Conservation (phyloP, 2,888 invertebrate genomes). For the Panzeria rudis region DNA sequence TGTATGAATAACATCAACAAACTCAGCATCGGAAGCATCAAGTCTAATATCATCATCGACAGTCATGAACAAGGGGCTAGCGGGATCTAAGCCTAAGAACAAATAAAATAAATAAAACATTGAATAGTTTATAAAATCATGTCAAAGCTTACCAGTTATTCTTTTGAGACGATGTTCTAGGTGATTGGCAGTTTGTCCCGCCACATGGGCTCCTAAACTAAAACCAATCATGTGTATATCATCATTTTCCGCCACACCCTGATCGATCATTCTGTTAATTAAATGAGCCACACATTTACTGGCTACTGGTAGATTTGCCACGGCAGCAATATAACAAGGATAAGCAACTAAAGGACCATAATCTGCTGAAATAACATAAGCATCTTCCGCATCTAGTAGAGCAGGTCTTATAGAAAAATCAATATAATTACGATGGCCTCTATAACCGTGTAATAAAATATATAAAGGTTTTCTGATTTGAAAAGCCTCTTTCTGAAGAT, state of each 20-base stretch:
- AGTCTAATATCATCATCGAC: constrained; percentile 84
- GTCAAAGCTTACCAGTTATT: constrained; percentile 84
- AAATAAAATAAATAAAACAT: not conserved
- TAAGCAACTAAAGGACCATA: constrained; percentile 86
- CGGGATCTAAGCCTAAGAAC: constrained; percentile 86
- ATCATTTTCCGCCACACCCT: constrained; percentile 83
- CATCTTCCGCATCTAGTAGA: constrained; percentile 85
- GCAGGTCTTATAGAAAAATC: constrained; percentile 87
- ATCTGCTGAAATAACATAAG: constrained; percentile 87
- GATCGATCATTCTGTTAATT: constrained; percentile 84
- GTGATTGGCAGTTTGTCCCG: constrained; percentile 85
- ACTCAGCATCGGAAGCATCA: constrained; percentile 86
- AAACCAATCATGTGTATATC: constrained; percentile 87
- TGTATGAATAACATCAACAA: constrained; percentile 88
- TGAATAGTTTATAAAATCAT: not conserved
- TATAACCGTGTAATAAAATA: constrained; percentile 87
- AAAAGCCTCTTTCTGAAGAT: constrained; percentile 77
- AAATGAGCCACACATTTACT: constrained; percentile 87
- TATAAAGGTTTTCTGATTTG: constrained; percentile 84
- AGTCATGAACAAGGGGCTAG: constrained; percentile 86
- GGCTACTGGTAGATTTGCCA: constrained; percentile 85
- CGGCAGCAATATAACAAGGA: constrained; percentile 87
- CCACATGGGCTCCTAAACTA: constrained; percentile 87
- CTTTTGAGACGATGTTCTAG: constrained; percentile 84
- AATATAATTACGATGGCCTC: constrained; percentile 86